Evolutionary conservation across 2,888 invertebrate species (phyloP), one percentile per base, ranked within the genome.

Genomic region (Campopleginae sp.): DNA sequence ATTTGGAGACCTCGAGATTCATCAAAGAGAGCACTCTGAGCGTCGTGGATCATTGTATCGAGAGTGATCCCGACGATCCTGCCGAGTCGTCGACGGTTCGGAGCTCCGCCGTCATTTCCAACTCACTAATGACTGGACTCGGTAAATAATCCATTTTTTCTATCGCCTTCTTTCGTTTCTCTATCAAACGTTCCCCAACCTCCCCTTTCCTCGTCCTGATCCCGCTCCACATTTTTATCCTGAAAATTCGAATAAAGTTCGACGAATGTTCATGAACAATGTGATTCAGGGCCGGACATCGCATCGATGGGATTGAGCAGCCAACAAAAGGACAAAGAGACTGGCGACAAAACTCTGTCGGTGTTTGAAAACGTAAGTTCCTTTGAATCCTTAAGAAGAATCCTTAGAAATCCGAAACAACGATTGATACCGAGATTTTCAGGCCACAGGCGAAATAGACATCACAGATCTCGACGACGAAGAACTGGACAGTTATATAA

Each of bases 401-500:
- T 8, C 33, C 4, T 7, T 19, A 1, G 0, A 14, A 19, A 10
- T 71, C 14, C n/a, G 6, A 6, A n/a, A 1, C 3, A n/a, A 19
- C 8, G n/a, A 70, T 46, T 31, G 44, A 46, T 27, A 17, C 12
- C 12, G 33, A 5, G 12, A 17, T 46, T 27, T 68, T 46, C 65
- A 93, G 91, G 79, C 85, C 78, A 87, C 88, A 2, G 92, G 91
- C 0, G 97, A 97, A 87, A 94, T 98, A 19, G 95, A 96, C 87
- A 94, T 98, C 58, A 96, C 96, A 61, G 96, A 96, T 54, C 95
- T 98, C 71, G 98, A 99, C 90, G 99, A 99, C 90, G 96, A 96
- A 6, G 99, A 99, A 94, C 95, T 99, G 68, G 97, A 97, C 91
- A 96, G 96, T 17, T 97, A 98, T 90, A 97, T 99, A 85, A 95